Percentiles rank a stretch among this genome's conserved stretches.
Evolutionary conservation across 2,113 vertebrate genomes (phyloP).

Genomic region (Gobio gobio): DNA sequence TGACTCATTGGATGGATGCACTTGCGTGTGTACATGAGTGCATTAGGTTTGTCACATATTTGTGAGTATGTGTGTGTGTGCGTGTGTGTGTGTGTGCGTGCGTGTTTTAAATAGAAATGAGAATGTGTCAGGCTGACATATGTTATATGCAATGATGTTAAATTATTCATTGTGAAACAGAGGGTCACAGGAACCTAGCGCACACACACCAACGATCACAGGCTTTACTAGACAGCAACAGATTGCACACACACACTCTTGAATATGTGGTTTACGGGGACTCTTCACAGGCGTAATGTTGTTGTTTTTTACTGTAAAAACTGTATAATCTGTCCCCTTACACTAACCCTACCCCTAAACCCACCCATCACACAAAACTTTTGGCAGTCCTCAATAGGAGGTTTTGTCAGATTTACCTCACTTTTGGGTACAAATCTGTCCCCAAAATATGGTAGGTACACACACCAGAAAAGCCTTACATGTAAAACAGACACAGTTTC

Average conservation of each 20-base stretch:
- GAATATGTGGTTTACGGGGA: too few relatives aligned
- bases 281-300: too few relatives aligned
- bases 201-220: background rate
- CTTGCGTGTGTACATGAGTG: constrained; percentile 45
- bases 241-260: background rate
- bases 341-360: too few relatives aligned
- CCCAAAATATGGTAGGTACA: background rate
- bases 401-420: too few relatives aligned
- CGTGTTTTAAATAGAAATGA: constrained; percentile 57
- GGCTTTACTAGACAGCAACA: constrained; percentile 1
- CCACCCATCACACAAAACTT: too few relatives aligned
- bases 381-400: too few relatives aligned
- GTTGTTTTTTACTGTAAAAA: too few relatives aligned
- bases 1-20: constrained; percentile 43
- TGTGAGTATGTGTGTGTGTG: constrained; percentile 23
- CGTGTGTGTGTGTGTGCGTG: constrained; percentile 35
- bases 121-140: constrained; percentile 56
- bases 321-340: too few relatives aligned
- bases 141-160: constrained; percentile 48
- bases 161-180: constrained; percentile 55
- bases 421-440: background rate
- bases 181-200: background rate
- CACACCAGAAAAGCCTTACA: too few relatives aligned
- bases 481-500: background rate
- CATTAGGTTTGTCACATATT: constrained; percentile 47